Evolutionary conservation across 1,140 invertebrate species (phyloP), one percentile per base, ranked within the genome.

Genomic region (Chymomyza costata): DNA sequence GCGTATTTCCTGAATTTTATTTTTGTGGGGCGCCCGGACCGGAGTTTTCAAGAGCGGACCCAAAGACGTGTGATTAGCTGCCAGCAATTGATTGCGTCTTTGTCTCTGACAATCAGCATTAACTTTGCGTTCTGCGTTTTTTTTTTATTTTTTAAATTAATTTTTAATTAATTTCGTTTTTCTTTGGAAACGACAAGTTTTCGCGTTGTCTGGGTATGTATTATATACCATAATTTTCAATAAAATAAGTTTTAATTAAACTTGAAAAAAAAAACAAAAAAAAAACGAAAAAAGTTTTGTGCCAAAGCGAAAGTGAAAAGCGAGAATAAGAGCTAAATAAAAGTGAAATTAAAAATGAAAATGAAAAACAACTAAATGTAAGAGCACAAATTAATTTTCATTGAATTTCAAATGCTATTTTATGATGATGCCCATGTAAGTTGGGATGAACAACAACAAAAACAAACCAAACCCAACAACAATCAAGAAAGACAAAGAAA

Each of bases 401-500:
- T 73, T 65, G 67, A 78, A 78, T 80, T 78, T 63, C 73, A 65
- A 73, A 80, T 65, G 73, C 69, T 60, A 65, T 65, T 74, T 57
- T 45, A 56, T 60, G 60, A 46, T 62, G 59, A 38, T 55, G 34
- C 18, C 17, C 41, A 6, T 28, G 5, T 28, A 28, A 28, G 25
- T 6, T 28, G 25, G 5, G 5, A 28, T 28, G 10, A 35, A 35
- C 31, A 45, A 39, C 48, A 37, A 16, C 46, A 61, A 25, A 35
- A 35, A 19, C 47, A 48, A n/a, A n/a, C n/a, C 46, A 49, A 39
- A 32, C 28, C 10, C 18, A 54, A 49, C 60, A 51, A 49, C 73
- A 73, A 58, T 63, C 63, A 78, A 63, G 64, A 65, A 64, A 78
- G 67, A 78, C 73, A 78, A 80, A 71, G 73, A 78, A 80, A 78